phyloP scores from a whole-genome alignment of 2,797 vertebrate genomes.

The Caiman crocodilus region DNA sequence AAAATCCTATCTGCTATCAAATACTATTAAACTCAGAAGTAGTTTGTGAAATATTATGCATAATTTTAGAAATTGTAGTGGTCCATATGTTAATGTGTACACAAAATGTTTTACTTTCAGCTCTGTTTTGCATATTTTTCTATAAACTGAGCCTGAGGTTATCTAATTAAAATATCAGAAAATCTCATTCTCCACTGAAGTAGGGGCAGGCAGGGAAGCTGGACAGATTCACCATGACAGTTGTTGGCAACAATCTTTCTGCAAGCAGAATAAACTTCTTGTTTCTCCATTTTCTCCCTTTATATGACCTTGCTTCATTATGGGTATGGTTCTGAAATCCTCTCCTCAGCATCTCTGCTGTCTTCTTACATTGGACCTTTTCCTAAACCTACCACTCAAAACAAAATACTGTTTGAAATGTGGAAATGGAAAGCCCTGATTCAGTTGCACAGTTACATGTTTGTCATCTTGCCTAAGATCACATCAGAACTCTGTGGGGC shows the following conservation, averaged over 20 bases:
- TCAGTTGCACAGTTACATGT: accelerated
- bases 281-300: background rate
- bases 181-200: background rate
- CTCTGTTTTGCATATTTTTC: background rate
- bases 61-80: background rate
- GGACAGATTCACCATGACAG: background rate
- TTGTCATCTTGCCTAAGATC: background rate
- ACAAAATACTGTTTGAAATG: background rate
- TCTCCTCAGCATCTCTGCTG: background rate
- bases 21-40: accelerated
- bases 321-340: background rate
- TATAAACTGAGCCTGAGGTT: background rate
- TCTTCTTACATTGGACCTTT: background rate
- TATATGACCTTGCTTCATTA: accelerated
- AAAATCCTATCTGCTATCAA: background rate
- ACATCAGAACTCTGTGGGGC: background rate
- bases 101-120: background rate
- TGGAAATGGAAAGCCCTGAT: background rate
- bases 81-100: accelerated
- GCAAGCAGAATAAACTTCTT: background rate
- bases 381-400: background rate
- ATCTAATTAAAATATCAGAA: background rate
- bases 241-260: constrained; percentile 3
- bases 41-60: accelerated
- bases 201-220: background rate